Evolutionary conservation across 2,113 vertebrate species (phyloP), one percentile per base, ranked within the genome.

Genomic region (Oreocharis arfaki): DNA sequence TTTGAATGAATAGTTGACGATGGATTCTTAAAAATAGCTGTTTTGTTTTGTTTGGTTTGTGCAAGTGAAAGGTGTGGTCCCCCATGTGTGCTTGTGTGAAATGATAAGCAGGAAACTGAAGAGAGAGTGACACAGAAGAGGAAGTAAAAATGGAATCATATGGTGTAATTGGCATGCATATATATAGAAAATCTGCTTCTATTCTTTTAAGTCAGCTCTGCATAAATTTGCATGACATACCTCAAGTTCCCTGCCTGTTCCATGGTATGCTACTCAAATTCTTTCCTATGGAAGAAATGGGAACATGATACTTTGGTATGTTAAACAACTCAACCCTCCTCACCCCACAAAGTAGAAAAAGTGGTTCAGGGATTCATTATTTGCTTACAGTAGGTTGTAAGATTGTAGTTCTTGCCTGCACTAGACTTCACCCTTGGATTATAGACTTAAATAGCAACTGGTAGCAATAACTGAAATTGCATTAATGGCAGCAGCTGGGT

Each of bases 101-200:
- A 87, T 74, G 70, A 79, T 60, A 91, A 93, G 76, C 52, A 92
- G 90, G 87, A 61, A 89, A 80, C 71, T 80, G 79, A 94, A 91
- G 65, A 44, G 60, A 94, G 39, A 79, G 44, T 22, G 15, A 76
- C 77, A 93, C 74, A 95, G 78, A 60, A 77, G 32, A 87, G 55
- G 73, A 95, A 96, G 55, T 84, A 85, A 83, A 96, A 95, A 95
- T 87, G 83, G 95, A 97, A 90, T 95, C 44, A 78, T 77, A 87
- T 6, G 5, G 75, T 86, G 71, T 88, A 93, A 93, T 80, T 95
- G 82, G 55, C 91, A 88, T 94, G 42, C 27, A 75, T 88, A 88
- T 96, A 94, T 90, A 95, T 91, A 92, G 68, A 92, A 91, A 80
- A 90, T 87, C 32, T 94, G 84, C 80, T 96, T 85, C 91, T 97